Conservation (phyloP, 2,888 invertebrate genomes). For the Coenonympha arcania region DNA sequence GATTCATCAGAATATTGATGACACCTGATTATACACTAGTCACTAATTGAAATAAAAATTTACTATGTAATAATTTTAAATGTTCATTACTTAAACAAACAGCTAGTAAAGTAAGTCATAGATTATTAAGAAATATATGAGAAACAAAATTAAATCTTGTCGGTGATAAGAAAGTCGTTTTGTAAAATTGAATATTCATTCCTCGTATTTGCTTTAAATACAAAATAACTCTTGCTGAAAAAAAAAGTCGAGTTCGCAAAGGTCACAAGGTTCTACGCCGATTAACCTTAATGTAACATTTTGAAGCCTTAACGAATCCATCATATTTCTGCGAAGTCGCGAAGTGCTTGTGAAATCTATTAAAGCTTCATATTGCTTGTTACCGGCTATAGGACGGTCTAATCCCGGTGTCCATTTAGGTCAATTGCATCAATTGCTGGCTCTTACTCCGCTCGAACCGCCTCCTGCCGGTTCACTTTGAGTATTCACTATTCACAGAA, state of each 20-base stretch:
- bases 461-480: constrained; percentile 32
- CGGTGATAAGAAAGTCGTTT: too few relatives aligned
- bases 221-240: background rate
- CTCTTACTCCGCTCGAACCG: constrained; percentile 31
- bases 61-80: too few relatives aligned
- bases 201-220: too few relatives aligned
- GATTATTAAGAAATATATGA: too few relatives aligned
- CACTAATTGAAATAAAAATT: too few relatives aligned
- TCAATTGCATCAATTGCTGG: constrained; percentile 46
- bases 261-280: background rate
- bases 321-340: constrained; percentile 4
- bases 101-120: too few relatives aligned
- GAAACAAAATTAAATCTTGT: too few relatives aligned
- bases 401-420: constrained; percentile 46
- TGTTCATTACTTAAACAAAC: too few relatives aligned
- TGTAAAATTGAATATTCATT: background rate
- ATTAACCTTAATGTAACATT: background rate
- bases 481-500: constrained; percentile 14
- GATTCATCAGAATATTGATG: too few relatives aligned
- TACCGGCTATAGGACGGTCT: constrained; percentile 38
- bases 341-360: constrained; percentile 26
- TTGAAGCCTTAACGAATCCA: background rate
- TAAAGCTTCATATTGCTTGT: constrained; percentile 42
- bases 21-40: too few relatives aligned
- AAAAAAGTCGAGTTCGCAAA: background rate